A percentile compares a stretch with the other conserved stretches of the same genome.
Evolutionary conservation across 2,797 vertebrate genomes (phyloP).

Genomic region (Leuciscus waleckii): DNA sequence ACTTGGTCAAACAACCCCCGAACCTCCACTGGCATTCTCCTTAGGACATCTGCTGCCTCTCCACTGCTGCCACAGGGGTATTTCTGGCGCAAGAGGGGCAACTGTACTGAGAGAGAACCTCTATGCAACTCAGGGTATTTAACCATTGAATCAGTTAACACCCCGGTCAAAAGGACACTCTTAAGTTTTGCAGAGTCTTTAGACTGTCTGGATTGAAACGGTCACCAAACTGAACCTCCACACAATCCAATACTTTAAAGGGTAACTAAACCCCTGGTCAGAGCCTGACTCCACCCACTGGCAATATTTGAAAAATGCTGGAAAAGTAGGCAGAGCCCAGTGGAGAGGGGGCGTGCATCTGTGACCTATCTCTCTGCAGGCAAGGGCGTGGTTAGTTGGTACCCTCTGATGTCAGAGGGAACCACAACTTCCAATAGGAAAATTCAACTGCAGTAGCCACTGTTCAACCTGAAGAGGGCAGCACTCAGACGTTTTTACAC

Average conservation of each 20-base stretch:
- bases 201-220: slow-evolving; percentile 13
- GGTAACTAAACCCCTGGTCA: no score
- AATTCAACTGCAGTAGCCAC: no score
- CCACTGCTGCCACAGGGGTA: slow-evolving; percentile 34
- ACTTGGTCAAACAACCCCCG: slow-evolving; percentile 39
- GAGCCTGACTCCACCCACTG: no score
- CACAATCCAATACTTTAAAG: slow-evolving; percentile 34
- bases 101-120: slow-evolving; percentile 38
- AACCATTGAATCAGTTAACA: slow-evolving; percentile 31
- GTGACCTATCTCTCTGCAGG: no score
- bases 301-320: no score
- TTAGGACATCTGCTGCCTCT: slow-evolving; percentile 41
- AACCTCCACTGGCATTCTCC: slow-evolving; percentile 32
- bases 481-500: no score
- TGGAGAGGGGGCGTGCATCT: no score
- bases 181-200: slow-evolving; percentile 31
- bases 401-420: no score
- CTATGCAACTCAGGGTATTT: slow-evolving; percentile 39
- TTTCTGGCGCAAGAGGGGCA: slow-evolving; percentile 31
- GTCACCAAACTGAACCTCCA: slow-evolving; percentile 35
- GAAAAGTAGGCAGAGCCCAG: no score
- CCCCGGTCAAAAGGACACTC: slow-evolving; percentile 3
- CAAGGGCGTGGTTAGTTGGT: no score
- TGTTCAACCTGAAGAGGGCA: no score
- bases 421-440: no score